These are phyloP conservation scores for Adelosebastes latens DNA, from an alignment of 2,797 vertebrate genomes.

Conservation along the genomic window DNA sequence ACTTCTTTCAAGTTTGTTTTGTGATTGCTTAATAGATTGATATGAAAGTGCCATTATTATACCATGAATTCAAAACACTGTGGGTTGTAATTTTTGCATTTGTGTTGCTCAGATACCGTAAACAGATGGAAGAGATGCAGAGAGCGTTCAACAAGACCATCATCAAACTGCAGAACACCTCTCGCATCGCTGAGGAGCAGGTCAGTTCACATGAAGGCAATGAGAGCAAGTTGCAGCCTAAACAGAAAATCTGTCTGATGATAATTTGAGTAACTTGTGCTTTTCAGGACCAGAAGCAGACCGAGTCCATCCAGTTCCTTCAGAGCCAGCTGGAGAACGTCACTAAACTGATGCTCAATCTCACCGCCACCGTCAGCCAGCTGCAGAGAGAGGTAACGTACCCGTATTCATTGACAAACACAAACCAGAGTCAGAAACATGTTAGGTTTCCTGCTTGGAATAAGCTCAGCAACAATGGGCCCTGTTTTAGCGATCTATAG, in stretches of 20 bases:
- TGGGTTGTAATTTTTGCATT: background rate
- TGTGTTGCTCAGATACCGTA: conserved; percentile 88
- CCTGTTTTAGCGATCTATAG: no score
- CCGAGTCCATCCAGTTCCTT: conserved; percentile 93
- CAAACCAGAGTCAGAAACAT: background rate
- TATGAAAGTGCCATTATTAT: no score
- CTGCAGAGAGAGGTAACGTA: conserved; percentile 90
- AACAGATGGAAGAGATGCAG: conserved; percentile 99
- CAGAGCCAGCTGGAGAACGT: conserved; percentile 94
- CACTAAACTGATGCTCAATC: conserved; percentile 92
- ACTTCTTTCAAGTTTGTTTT: background rate
- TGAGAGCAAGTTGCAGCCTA: background rate
- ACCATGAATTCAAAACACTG: background rate
- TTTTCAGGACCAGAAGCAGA: conserved; percentile 93
- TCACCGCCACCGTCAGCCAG: conserved; percentile 87
- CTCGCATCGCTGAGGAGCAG: conserved; percentile 96
- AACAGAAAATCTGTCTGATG: background rate
- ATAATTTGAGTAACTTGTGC: background rate
- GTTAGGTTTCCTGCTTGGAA: background rate
- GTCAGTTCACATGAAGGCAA: conserved; percentile 68
- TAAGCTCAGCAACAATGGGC: background rate
- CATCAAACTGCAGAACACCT: conserved; percentile 98
- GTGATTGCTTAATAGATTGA: no score
- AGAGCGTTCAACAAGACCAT: conserved; percentile 98
- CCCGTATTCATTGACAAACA: background rate